Percentiles rank a stretch among this genome's conserved stretches.
phyloP scores from a whole-genome alignment of 2,797 vertebrate genomes.

The Salmo trutta region DNA sequence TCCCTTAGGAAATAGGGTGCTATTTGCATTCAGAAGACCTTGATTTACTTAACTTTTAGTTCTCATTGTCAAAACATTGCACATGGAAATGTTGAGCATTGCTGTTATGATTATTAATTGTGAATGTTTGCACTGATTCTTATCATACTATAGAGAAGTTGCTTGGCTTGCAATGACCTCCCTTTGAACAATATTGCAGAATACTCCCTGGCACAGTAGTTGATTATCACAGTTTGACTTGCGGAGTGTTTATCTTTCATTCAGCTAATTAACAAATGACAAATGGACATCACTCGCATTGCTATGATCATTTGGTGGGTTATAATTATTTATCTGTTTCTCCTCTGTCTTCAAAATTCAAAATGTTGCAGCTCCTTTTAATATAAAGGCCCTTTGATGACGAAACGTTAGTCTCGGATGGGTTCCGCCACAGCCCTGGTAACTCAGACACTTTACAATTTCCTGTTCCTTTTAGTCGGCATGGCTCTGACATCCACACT shows the following conservation, averaged over 20 bases:
- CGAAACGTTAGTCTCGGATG: background rate
- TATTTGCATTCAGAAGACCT: background rate
- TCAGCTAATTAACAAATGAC: background rate
- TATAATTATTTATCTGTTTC: background rate
- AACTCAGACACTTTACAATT: constrained; percentile 2
- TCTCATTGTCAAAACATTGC: background rate
- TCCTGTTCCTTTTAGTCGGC: constrained; percentile 5
- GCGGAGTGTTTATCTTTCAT: background rate
- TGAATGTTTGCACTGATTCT: background rate
- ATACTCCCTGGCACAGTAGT: background rate
- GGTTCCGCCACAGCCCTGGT: background rate
- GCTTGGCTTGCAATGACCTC: background rate
- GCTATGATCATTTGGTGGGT: background rate
- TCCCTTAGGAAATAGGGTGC: background rate
- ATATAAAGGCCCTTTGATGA: background rate
- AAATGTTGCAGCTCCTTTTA: background rate
- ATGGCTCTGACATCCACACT: background rate
- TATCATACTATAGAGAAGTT: background rate
- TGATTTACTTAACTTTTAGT: no score
- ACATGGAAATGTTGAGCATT: background rate
- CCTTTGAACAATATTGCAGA: background rate
- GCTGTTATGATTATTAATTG: background rate
- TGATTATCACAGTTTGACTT: background rate
- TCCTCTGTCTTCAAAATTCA: background rate
- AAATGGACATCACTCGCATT: background rate